Percentiles rank a stretch among this genome's conserved stretches.
Conservation (phyloP, 1,140 invertebrate species). For the Akabosia matsudoensis region DNA sequence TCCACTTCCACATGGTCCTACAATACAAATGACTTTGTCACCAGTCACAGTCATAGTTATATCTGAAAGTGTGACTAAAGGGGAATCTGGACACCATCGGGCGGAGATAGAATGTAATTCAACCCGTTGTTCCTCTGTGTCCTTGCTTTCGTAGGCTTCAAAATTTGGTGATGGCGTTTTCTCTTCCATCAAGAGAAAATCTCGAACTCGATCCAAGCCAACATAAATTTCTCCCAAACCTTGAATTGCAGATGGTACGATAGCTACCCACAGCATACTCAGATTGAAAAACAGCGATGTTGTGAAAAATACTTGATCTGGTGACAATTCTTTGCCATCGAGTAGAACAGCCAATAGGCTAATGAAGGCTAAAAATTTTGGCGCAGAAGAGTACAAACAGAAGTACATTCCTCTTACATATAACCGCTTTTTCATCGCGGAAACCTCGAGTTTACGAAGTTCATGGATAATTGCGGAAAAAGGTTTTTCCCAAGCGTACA, state of each 20-base stretch:
- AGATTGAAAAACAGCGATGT: background rate
- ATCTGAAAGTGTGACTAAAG: background rate
- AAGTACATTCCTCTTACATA: conserved; percentile 28
- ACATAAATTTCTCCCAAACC: conserved; percentile 31
- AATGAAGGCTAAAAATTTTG: conserved; percentile 31
- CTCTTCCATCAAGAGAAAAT: background rate
- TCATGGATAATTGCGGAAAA: background rate
- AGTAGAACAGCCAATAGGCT: conserved; percentile 7
- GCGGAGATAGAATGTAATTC: background rate
- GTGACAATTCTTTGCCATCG: conserved; percentile 1
- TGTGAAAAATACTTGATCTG: conserved; percentile 24
- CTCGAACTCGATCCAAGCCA: conserved; percentile 14
- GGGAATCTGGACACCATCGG: background rate
- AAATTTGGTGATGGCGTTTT: background rate
- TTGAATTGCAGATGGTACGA: conserved; percentile 27
- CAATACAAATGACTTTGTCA: background rate
- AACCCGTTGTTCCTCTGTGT: background rate
- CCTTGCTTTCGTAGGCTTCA: background rate
- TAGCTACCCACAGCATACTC: background rate
- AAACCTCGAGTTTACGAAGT: conserved; percentile 20
- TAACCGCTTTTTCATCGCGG: conserved; percentile 6
- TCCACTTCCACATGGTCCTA: background rate
- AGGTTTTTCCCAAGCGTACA: conserved; percentile 17
- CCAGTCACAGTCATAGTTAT: background rate
- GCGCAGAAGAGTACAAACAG: background rate